Evolutionary conservation across 2,113 vertebrate species (phyloP).

Genomic region (Crotalus horridus): DNA sequence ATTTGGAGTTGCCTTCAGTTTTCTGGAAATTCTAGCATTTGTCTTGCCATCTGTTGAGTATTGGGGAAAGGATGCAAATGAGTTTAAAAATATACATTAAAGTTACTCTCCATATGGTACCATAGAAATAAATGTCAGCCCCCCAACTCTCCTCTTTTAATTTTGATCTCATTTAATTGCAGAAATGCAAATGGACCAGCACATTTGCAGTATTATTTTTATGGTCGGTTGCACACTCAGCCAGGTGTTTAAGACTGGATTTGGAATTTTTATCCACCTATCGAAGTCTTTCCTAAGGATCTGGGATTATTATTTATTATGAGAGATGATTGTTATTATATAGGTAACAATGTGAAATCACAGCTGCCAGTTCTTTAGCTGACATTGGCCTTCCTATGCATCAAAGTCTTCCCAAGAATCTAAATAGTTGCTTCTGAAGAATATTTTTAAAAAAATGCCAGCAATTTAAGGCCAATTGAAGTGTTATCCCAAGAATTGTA

Average conservation of each 20-base stretch:
- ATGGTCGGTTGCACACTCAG: not conserved
- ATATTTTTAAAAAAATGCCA: not conserved
- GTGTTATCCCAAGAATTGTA: not conserved
- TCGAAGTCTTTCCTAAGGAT: not conserved
- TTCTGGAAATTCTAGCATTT: conserved; percentile 30
- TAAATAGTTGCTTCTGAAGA: not conserved
- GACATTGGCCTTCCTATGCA: not conserved
- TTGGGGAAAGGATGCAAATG: conserved; percentile 26
- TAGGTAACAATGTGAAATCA: not conserved
- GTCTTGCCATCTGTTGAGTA: not conserved
- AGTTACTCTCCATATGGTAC: not conserved
- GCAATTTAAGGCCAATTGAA: not conserved
- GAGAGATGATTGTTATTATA: not conserved
- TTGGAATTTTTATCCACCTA: not conserved
- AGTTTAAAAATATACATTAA: conserved; percentile 33
- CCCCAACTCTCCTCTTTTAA: not conserved
- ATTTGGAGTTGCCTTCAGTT: conserved; percentile 28
- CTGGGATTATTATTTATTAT: not conserved
- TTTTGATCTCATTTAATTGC: conserved; percentile 4
- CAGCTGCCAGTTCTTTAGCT: not conserved
- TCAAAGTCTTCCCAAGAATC: not conserved
- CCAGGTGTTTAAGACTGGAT: not conserved
- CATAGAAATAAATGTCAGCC: conserved; percentile 19
- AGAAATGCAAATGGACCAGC: not conserved
- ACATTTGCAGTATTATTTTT: not conserved